A percentile compares a stretch with the other conserved stretches of the same genome.
Evolutionary conservation across 2,888 invertebrate species (phyloP).

Genomic region (Ormia ochracea): DNA sequence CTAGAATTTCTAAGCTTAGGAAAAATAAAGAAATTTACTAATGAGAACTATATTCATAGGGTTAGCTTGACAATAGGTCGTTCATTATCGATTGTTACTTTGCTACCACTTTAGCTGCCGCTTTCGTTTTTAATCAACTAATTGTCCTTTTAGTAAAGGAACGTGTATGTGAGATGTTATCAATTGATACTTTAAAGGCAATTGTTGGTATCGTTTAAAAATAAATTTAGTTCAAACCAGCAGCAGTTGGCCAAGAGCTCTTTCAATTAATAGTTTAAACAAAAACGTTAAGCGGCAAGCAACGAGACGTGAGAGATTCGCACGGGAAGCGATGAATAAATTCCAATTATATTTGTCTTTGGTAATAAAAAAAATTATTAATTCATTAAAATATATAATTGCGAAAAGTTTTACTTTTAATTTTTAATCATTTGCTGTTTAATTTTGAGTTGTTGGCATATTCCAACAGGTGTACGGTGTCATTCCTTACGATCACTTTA

Average conservation of each 20-base stretch:
- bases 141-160: constrained; percentile 41
- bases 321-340: constrained; percentile 50
- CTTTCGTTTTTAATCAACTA: constrained; percentile 59
- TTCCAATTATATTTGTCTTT: constrained; percentile 51
- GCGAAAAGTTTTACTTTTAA: too few relatives aligned
- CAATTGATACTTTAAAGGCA: constrained; percentile 38
- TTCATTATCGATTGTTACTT: not conserved
- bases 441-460: constrained; percentile 63
- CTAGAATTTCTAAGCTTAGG: too few relatives aligned
- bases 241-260: constrained; percentile 11
- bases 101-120: not conserved
- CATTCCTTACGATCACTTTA: constrained; percentile 71
- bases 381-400: too few relatives aligned
- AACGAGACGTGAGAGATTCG: not conserved
- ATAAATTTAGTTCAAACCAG: constrained; percentile 7
- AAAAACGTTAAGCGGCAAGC: constrained; percentile 1
- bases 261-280: constrained; percentile 25
- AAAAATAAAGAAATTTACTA: not conserved
- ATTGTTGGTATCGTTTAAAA: constrained; percentile 38
- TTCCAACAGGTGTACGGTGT: constrained; percentile 72
- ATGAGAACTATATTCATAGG: not conserved
- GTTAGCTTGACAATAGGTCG: not conserved
- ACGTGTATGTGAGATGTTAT: constrained; percentile 40
- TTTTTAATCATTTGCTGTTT: not conserved
- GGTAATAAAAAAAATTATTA: constrained; percentile 39